These are phyloP conservation scores for Criorhina ranunculi DNA, from an alignment of 2,888 invertebrate species.

Conservation along the genomic window DNA sequence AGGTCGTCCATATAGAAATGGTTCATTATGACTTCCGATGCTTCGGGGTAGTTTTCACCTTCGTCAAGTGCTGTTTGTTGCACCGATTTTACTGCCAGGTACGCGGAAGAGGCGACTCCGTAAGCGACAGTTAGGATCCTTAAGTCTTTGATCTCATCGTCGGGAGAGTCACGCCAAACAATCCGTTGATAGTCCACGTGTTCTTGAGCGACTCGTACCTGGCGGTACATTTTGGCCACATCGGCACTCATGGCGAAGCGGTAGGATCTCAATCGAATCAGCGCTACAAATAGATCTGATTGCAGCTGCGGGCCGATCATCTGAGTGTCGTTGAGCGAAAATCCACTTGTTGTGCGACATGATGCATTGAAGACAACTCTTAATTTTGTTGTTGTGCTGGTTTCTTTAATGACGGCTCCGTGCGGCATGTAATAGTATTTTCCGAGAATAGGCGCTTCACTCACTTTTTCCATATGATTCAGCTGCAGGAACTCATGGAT, in stretches of 20 bases:
- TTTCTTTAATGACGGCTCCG: too few species aligned
- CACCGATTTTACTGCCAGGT: too few species aligned
- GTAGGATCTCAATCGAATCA: background rate
- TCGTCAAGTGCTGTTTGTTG: too few species aligned
- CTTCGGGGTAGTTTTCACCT: too few species aligned
- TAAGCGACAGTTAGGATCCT: background rate
- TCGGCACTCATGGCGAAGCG: background rate
- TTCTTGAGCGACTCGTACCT: background rate
- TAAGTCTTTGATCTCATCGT: background rate
- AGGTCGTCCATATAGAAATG: too few species aligned
- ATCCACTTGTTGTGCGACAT: background rate
- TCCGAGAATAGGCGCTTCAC: too few species aligned
- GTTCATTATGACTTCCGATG: too few species aligned
- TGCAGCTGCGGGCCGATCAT: conserved; percentile 21
- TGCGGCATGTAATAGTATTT: too few species aligned
- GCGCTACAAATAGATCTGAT: conserved; percentile 2
- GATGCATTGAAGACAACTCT: conserved; percentile 1
- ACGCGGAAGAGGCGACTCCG: background rate
- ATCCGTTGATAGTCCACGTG: background rate
- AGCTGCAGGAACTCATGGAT: too few species aligned
- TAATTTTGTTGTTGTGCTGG: background rate
- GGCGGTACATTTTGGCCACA: background rate
- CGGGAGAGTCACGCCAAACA: too few species aligned
- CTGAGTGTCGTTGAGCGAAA: conserved; percentile 7
- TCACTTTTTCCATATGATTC: too few species aligned